phyloP scores from a whole-genome alignment of 30 jellyfish, hydroid and myxozoan genomes.

The Chironex yamaguchii region DNA sequence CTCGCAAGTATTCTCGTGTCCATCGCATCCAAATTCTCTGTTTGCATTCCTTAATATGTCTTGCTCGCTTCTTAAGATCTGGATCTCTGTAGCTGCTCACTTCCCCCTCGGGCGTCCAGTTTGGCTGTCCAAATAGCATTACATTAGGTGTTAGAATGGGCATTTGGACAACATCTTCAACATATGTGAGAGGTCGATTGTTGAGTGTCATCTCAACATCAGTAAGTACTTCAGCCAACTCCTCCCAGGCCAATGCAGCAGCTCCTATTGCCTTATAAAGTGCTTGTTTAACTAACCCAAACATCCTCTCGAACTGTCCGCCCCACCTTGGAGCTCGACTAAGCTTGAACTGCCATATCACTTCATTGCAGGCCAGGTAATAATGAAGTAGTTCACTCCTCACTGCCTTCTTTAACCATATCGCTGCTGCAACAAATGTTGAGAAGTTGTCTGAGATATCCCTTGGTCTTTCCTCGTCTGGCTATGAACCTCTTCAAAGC shows the following conservation, averaged over 20 bases:
- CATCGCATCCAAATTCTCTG: constrained; percentile 66
- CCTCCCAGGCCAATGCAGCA: constrained; percentile 46
- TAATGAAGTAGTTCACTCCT: constrained; percentile 53
- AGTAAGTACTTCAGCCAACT: constrained; percentile 45
- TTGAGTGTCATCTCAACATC: constrained; percentile 65
- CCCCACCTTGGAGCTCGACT: constrained; percentile 89
- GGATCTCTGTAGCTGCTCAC: constrained; percentile 10
- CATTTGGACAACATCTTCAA: constrained; percentile 75
- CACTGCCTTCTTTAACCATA: constrained; percentile 53
- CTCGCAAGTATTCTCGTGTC: constrained; percentile 57
- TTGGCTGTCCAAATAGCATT: constrained; percentile 69
- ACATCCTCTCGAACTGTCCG: constrained; percentile 76
- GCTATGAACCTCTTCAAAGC: constrained; percentile 63
- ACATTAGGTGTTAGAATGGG: constrained; percentile 71
- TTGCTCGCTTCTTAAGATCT: constrained; percentile 60
- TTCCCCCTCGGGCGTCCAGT: constrained; percentile 14
- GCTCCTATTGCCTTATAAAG: constrained; percentile 61
- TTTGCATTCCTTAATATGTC: constrained; percentile 45
- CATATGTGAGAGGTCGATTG: constrained; percentile 74
- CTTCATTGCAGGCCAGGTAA: constrained; percentile 34
- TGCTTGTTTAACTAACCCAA: constrained; percentile 66
- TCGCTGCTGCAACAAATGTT: constrained; percentile 71
- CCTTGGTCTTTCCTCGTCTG: constrained; percentile 73
- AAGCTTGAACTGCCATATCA: constrained; percentile 74
- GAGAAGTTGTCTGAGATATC: constrained; percentile 75